Evolutionary conservation across 2,797 vertebrate species (phyloP), one percentile per base, ranked within the genome.

Genomic region (Gallinago solitaria): DNA sequence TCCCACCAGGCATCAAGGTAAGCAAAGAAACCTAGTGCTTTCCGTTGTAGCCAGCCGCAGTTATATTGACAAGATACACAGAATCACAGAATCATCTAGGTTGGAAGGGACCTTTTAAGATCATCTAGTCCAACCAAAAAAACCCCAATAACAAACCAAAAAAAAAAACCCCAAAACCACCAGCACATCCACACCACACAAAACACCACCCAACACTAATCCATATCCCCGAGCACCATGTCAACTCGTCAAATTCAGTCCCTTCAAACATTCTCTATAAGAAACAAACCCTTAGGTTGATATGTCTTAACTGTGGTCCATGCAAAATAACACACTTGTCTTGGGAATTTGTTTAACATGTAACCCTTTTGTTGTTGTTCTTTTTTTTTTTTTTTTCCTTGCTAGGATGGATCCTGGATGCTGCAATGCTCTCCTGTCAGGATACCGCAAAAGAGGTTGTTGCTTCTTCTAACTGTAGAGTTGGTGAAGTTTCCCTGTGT

Each of bases 341-440:
- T 43, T 67, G 12, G 30, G 5, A 12, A 14, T n/a, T 50, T 87
- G 59, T 60, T 83, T 77, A 83, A 92, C 33, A 39, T 0, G 0
- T 32, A 35, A 28, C 20, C 20, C 7, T 35, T 41, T 47, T 47
- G 20, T 47, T 47, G 45, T 41, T 43, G 37, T 39, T 39, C 41
- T 16, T 41, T 41, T 41, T 41, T 41, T 41, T 20, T 45, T 41
- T 41, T 39, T 14, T 63, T 43, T 23, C 48, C 50, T 89, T 88
- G 10, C 24, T 71, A 94, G 94, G 86, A 47, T 96, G 94, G 60
- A 74, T 71, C 81, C 53, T 74, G 87, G 61, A 69, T 84, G 32
- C 87, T 91, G 48, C 43, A 68, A 87, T 41, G 30, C 61, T 91
- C 78, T 63, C 6, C 2, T 17, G 25, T 47, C 61, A 65, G 54